Base-by-base conservation (phyloP, 1,140 invertebrate species). In the Formica exsecta region DNA sequence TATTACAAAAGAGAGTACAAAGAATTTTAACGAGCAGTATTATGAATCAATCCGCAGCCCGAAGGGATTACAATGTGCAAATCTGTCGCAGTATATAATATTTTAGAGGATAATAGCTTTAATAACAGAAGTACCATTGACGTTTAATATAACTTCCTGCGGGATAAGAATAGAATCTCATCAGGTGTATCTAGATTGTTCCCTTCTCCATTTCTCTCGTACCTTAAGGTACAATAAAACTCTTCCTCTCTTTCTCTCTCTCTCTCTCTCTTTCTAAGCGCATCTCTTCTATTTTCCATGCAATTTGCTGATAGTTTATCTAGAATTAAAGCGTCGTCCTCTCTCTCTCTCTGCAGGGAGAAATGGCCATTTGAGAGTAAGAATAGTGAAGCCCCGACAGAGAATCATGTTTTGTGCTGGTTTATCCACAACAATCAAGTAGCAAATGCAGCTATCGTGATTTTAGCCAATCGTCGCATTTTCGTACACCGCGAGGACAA, bases 81-180 rank as follows among this genome's bases (percentile, higher is more conserved):
- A 83, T 83, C 66, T 73, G 25, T 81, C 51, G 38, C 29, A 44
- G 44, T 61, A 81, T 59, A 61, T 74, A 73, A 83, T 62, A 44
- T 41, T 83, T 61, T 25, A 71, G 25, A 48, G 51, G 11, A 73
- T 83, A 74, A 83, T 74, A 83, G 11, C 38, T 29, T 25, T 83
- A 83, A 83, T 74, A 41, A 74, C 57, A 73, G 57, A 61, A 83
- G 54, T 41, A 48, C 38, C 41, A 83, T 83, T 81, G 79, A 73
- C 66, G 25, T 73, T 83, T 83, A 83, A 73, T 83, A 76, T 90
- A 91, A 90, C 88, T 89, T 90, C 65, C 73, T 81, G 65, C 64
- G 51, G 75, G 76, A 77, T 51, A 70, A 86, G 71, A 89, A 90
- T 91, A 83, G 77, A 90, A 91, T 90, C 85, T 91, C 85, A 86